Conservation (phyloP, 2,113 vertebrate species). For the Gnathochromis pfefferi region DNA sequence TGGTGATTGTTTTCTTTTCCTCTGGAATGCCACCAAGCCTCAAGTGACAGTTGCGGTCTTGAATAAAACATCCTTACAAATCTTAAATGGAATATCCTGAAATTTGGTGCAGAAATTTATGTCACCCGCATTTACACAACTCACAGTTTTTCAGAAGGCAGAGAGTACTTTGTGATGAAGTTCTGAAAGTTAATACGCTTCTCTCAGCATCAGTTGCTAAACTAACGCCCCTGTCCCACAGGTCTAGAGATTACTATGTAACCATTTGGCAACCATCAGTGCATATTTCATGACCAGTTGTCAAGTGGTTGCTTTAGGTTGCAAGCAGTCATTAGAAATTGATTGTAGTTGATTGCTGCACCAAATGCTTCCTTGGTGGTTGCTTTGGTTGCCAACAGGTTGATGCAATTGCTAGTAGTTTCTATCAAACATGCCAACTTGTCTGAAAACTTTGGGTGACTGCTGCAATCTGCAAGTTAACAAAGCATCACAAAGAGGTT, state of each 20-base stretch:
- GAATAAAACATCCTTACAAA: neutral
- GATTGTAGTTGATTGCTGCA: neutral
- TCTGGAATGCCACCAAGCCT: neutral
- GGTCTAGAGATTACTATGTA: neutral
- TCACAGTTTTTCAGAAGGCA: neutral
- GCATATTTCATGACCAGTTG: neutral
- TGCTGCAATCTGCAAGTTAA: neutral
- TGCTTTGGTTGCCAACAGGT: neutral
- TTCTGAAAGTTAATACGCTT: neutral
- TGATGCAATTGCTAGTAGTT: neutral
- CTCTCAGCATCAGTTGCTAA: neutral
- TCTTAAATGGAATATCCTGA: neutral
- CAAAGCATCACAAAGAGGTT: neutral
- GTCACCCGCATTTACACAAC: neutral
- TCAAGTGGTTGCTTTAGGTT: neutral
- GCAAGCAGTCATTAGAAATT: neutral
- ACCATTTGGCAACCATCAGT: neutral
- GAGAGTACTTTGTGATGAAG: neutral
- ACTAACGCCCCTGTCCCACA: neutral
- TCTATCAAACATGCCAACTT: neutral
- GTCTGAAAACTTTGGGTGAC: neutral
- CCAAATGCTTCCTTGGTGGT: neutral
- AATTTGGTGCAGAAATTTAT: neutral
- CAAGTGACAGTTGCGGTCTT: neutral
- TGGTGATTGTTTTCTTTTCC: neutral